Base-by-base conservation (phyloP, 2,797 vertebrate genomes). In the Alca torda region DNA sequence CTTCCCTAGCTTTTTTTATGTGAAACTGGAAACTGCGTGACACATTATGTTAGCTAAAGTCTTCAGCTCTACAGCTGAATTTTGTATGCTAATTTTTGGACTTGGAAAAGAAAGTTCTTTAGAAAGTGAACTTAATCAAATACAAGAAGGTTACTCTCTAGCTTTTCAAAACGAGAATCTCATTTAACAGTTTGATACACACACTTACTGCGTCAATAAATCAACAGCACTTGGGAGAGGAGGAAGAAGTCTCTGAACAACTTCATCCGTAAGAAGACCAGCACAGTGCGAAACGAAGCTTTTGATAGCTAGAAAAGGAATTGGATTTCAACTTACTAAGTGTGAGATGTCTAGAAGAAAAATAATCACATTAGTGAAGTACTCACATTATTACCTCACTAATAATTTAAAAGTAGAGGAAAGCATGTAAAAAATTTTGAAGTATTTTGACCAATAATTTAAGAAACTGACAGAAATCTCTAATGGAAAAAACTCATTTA, bases 151-250 rank as follows among this genome's bases (percentile, higher is more conserved):
- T 80, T 91, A 61, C 51, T 54, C 60, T 45, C 30, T 16, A 80
- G 41, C 39, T 83, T 94, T 94, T 51, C 57, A 76, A 80, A 77
- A 63, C 16, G 81, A 90, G 73, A 92, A 76, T 59, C 48, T 43
- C 48, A 89, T 73, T 94, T 75, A 87, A 84, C 28, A 91, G 15
- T n/a, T 84, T 69, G 46, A 89, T 37, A 86, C 84, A 98, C 98
- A 84, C 89, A 98, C 99, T 99, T 97, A 99, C 99, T 98, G 98
- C 90, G 98, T 98, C 91, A 99, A 98, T 86, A 99, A 98, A 79
- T 98, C 97, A 82, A 99, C 98, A 54, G 99, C 98, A 83, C 98
- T 98, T 89, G 98, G 97, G 88, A 99, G 91, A 14, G 99, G 98
- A 57, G 98, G 98, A 95, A 99, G 98, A 57, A 99, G 97, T 31